Base-by-base conservation (phyloP, 2,888 invertebrate species). In the Cheilosia pagana region DNA sequence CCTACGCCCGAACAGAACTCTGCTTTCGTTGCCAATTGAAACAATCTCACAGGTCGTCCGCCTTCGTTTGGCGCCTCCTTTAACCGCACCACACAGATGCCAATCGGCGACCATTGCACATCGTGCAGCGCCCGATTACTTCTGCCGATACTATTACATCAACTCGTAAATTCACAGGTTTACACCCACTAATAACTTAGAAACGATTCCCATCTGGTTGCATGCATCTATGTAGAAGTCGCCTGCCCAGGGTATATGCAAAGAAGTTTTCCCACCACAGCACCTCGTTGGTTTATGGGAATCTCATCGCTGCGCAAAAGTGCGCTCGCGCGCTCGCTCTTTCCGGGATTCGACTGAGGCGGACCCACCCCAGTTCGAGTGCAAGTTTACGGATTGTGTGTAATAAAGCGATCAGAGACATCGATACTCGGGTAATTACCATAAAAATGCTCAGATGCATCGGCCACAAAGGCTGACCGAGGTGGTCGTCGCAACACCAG, bases 121-220 rank as follows among this genome's bases (percentile, higher is more conserved):
- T 75, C 78, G 82, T 83, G 79, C 79, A 83, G 79, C 23, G 72
- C 43, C 83, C 68, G 83, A 74, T 83, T 74, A 74, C 79, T 68
- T 72, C 57, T 63, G 79, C 83, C 79, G 77, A 68, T 70, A 77
- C 77, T 77, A 70, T 77, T 62, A 70, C 83, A 74, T 83, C 83
- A 75, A 70, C 85, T 85, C 85, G 85, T 85, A 85, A 85, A 85
- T 85, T 81, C 75, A 71, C 75, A 79, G 71, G 85, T 85, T 85
- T 81, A 85, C 85, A 85, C 85, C 85, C 85, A 75, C 85, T 75
- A 85, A 85, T 85, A 85, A 85, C 85, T 85, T 85, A 81, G 85
- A 71, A 60, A 35, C 70, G 75, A 85, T 76, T 75, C 74, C 52
- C 85, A 85, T 85, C 81, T 85, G 71, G 85, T 81, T 81, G 85